A percentile compares a stretch with the other conserved stretches of the same genome.
Conservation (phyloP, 2,797 vertebrate genomes). For the Galago senegalensis region DNA sequence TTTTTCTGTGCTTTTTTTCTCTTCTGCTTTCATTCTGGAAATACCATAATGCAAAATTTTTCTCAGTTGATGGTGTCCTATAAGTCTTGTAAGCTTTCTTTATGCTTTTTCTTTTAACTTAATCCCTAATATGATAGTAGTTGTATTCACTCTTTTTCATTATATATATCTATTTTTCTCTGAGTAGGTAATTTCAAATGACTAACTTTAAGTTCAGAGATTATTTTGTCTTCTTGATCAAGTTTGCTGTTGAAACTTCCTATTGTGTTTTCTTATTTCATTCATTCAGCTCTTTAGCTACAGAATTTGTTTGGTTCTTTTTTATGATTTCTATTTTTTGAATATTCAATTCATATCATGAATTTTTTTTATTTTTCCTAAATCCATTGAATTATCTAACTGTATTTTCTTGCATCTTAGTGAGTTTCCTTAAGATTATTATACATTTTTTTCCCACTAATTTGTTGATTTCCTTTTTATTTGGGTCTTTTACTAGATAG, state of each 20-base stretch:
- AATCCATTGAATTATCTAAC: not conserved
- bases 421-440: not conserved
- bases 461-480: not conserved
- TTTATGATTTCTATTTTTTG: not conserved
- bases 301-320: not conserved
- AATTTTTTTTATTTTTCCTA: not conserved
- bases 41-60: not conserved
- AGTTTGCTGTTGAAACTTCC: not conserved
- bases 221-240: not conserved
- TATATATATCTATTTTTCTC: not conserved
- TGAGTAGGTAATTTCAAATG: not conserved
- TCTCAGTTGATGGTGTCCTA: not conserved
- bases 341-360: not conserved
- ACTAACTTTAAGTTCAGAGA: not conserved
- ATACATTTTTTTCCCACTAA: not conserved
- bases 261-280: not conserved
- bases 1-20: not conserved
- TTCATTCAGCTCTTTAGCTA: not conserved
- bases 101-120: not conserved
- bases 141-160: not conserved
- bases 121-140: not conserved
- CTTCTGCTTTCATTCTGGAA: not conserved
- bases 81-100: not conserved
- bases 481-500: not conserved
- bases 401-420: not conserved